These are phyloP conservation scores for Oreamnos americanus DNA, from an alignment of 2,113 vertebrate species.

Conservation along the genomic window DNA sequence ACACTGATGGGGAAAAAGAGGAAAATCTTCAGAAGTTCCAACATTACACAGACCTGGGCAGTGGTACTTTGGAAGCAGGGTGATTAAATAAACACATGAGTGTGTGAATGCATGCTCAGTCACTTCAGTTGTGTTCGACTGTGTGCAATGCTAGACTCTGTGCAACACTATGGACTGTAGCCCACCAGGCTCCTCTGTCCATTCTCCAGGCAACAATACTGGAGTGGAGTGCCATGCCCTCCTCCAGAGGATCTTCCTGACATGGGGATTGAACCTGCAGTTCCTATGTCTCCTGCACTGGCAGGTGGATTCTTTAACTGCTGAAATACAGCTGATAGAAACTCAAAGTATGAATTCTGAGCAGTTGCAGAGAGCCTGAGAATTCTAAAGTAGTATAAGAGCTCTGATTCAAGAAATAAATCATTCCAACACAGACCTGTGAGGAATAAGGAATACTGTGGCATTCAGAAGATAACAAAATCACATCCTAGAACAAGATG, in stretches of 20 bases:
- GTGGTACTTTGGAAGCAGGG: neutral
- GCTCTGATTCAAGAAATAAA: neutral
- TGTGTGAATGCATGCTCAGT: neutral
- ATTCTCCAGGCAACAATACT: neutral
- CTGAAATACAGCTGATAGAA: neutral
- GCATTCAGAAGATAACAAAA: neutral
- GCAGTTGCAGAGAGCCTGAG: neutral
- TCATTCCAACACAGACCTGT: neutral
- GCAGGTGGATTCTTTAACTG: neutral
- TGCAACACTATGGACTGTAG: neutral
- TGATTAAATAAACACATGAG: neutral
- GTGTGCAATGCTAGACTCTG: neutral
- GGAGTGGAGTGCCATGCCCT: neutral
- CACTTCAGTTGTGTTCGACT: neutral
- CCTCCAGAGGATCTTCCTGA: neutral
- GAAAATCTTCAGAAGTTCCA: neutral
- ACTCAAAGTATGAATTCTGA: neutral
- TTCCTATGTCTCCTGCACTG: neutral
- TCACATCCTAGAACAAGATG: neutral
- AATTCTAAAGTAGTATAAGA: neutral
- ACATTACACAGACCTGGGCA: neutral
- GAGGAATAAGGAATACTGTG: neutral
- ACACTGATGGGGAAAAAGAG: neutral
- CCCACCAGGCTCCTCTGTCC: neutral
- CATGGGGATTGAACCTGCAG: fast-evolving